These are phyloP conservation scores for Drosophila yakuba DNA, from an alignment of 1,140 invertebrate species.

Conservation along the genomic window DNA sequence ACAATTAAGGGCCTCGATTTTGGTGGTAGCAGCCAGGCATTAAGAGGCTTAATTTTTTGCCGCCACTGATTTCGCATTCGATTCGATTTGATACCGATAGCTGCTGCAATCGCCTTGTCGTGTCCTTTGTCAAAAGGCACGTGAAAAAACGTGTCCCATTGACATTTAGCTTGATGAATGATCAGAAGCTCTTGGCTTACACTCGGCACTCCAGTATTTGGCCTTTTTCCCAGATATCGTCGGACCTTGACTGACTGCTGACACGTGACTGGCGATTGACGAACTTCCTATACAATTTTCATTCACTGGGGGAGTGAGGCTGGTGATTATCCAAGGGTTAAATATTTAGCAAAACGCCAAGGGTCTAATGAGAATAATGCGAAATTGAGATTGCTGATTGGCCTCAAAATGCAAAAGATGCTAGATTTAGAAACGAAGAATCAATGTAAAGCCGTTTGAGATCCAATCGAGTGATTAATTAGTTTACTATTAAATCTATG, in stretches of 20 bases:
- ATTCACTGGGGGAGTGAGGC: neutral
- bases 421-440: neutral
- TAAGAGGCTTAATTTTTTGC: constrained; percentile 80
- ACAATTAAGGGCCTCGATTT: constrained; percentile 64
- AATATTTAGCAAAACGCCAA: constrained; percentile 29
- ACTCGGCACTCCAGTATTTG: constrained; percentile 6
- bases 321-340: constrained; percentile 14
- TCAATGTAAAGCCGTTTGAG: neutral
- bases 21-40: constrained; percentile 41
- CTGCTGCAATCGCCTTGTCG: constrained; percentile 32
- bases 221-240: constrained; percentile 36
- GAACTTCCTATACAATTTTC: constrained; percentile 1
- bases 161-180: constrained; percentile 82
- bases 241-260: constrained; percentile 71
- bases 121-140: constrained; percentile 72
- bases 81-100: constrained; percentile 20
- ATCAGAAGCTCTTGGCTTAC: constrained; percentile 33
- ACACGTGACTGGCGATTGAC: constrained; percentile 64
- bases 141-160: constrained; percentile 81
- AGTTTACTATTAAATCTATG: neutral
- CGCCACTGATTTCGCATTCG: constrained; percentile 26
- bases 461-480: constrained; percentile 18
- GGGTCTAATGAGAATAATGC: constrained; percentile 34
- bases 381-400: constrained; percentile 29
- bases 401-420: neutral